phyloP scores from a whole-genome alignment of 2,113 vertebrate species.

The Myrmophylax atrothorax region DNA sequence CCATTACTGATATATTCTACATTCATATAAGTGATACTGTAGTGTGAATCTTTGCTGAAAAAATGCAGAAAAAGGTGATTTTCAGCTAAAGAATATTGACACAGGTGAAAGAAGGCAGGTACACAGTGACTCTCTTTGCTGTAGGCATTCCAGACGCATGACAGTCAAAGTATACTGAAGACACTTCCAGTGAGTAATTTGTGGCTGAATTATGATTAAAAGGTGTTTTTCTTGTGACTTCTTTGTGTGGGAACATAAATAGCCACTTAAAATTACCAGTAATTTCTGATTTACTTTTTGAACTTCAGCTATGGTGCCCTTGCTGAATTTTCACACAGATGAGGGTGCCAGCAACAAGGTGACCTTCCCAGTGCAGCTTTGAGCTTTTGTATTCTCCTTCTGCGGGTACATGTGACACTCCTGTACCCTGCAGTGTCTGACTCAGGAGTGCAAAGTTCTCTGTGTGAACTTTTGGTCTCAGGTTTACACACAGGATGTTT shows the following conservation, averaged over 20 bases:
- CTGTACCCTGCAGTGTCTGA: neutral
- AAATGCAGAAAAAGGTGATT: neutral
- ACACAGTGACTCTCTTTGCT: neutral
- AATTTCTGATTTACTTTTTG: neutral
- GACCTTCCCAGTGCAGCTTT: neutral
- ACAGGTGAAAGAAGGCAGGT: neutral
- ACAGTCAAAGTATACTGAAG: neutral
- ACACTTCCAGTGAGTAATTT: neutral
- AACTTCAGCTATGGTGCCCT: neutral
- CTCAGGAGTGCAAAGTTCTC: slow-evolving; percentile 9
- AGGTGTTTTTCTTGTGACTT: neutral
- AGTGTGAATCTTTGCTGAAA: neutral
- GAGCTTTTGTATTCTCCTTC: neutral
- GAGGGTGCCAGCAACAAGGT: neutral
- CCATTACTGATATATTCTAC: neutral
- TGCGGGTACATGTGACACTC: neutral
- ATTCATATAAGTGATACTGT: neutral
- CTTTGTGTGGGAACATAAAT: neutral
- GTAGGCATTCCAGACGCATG: neutral
- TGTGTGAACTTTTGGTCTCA: neutral
- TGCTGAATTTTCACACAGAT: neutral
- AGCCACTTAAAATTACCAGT: neutral
- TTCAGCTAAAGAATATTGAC: neutral
- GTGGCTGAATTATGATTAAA: neutral
- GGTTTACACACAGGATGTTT: neutral